Conservation (phyloP, 2,797 vertebrate genomes). For the Enteromius mattozi region DNA sequence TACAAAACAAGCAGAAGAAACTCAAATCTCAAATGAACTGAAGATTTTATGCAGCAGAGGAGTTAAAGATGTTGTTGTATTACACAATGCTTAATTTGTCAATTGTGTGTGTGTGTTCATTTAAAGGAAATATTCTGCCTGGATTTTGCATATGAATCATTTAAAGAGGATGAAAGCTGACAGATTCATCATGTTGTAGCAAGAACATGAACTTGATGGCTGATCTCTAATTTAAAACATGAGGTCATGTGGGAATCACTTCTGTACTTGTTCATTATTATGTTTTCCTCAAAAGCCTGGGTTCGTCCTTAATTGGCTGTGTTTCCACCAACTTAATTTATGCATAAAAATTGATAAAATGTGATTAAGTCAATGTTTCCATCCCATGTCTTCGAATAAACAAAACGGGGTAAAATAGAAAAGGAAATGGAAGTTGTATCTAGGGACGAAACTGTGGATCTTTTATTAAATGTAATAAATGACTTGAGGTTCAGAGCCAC, state of each 20-base stretch:
- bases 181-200: neutral
- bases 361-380: neutral
- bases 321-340: neutral
- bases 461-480: neutral
- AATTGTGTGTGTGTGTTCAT: constrained; percentile 31
- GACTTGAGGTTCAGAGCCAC: neutral
- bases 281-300: neutral
- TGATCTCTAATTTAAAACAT: constrained; percentile 12
- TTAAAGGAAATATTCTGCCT: neutral
- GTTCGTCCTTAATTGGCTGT: neutral
- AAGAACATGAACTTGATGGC: constrained; percentile 11
- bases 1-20: constrained; percentile 10
- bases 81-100: constrained; percentile 10
- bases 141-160: neutral
- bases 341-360: neutral
- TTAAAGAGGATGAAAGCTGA: neutral
- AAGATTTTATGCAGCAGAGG: neutral
- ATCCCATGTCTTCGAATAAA: neutral
- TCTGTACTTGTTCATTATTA: neutral
- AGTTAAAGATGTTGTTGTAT: neutral
- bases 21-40: neutral
- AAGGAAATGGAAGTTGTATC: neutral
- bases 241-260: neutral
- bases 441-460: neutral
- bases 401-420: neutral